A percentile compares a stretch with the other conserved stretches of the same genome.
Conservation (phyloP, 2,797 vertebrate species). For the Cyprinella venusta region DNA sequence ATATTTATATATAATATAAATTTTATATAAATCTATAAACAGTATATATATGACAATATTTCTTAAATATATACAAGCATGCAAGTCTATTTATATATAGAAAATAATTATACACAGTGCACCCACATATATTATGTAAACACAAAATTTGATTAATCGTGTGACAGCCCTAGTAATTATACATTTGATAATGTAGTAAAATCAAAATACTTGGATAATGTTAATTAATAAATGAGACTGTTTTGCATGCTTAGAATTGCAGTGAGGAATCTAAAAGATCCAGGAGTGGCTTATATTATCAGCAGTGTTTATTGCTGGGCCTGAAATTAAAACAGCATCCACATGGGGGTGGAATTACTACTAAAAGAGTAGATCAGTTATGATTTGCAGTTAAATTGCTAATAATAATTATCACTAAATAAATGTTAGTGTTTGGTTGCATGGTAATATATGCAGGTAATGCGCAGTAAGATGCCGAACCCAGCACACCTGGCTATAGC, state of each 20-base stretch:
- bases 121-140: too few relatives aligned
- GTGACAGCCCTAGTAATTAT: too few relatives aligned
- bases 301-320: not conserved
- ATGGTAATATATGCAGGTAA: constrained; percentile 66
- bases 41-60: too few relatives aligned
- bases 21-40: too few relatives aligned
- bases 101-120: too few relatives aligned
- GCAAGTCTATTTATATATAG: too few relatives aligned
- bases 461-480: constrained; percentile 88
- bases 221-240: not conserved
- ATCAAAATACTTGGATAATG: not conserved
- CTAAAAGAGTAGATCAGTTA: not conserved
- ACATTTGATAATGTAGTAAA: not conserved
- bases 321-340: not conserved
- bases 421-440: not conserved
- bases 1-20: too few relatives aligned
- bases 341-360: not conserved
- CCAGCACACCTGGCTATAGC: constrained; percentile 87
- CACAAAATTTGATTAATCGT: too few relatives aligned
- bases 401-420: not conserved
- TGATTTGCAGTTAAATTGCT: not conserved
- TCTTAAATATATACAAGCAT: too few relatives aligned
- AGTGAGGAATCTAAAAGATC: not conserved
- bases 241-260: not conserved
- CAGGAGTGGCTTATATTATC: too few relatives aligned